These are phyloP conservation scores for Bothrops jararaca DNA, from an alignment of 2,113 vertebrate genomes.

Conservation along the genomic window DNA sequence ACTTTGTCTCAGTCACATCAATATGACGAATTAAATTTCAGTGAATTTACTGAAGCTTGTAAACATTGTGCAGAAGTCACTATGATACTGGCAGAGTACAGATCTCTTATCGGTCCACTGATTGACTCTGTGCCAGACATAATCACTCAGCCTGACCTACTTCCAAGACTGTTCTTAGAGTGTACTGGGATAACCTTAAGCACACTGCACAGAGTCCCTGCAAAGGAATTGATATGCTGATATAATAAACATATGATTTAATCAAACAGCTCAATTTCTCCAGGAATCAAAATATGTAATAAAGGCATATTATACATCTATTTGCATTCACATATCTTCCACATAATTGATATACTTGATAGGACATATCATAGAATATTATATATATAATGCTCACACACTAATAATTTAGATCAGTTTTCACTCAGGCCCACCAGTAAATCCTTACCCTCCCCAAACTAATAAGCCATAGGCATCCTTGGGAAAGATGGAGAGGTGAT, in stretches of 20 bases:
- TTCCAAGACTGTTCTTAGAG: not conserved
- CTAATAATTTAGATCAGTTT: slow-evolving; percentile 11
- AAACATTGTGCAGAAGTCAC: not conserved
- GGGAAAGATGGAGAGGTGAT: not conserved
- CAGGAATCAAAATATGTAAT: not conserved
- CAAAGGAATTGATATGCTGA: not conserved
- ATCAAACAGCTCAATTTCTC: not conserved
- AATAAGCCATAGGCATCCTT: not conserved
- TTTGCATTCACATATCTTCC: not conserved
- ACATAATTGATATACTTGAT: not conserved
- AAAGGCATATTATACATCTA: not conserved
- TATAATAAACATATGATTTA: not conserved
- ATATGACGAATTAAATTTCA: not conserved
- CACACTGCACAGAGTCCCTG: not conserved
- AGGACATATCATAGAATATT: not conserved
- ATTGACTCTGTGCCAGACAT: not conserved
- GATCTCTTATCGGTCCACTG: not conserved
- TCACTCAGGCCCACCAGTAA: not conserved
- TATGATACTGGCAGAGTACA: not conserved
- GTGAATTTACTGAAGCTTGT: not conserved
- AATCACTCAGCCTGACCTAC: not conserved
- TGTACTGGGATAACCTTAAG: not conserved
- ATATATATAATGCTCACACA: not conserved
- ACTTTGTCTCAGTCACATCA: not conserved
- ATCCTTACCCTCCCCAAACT: not conserved